phyloP scores from a whole-genome alignment of 1,140 invertebrate species.

The Onthophagus taurus region DNA sequence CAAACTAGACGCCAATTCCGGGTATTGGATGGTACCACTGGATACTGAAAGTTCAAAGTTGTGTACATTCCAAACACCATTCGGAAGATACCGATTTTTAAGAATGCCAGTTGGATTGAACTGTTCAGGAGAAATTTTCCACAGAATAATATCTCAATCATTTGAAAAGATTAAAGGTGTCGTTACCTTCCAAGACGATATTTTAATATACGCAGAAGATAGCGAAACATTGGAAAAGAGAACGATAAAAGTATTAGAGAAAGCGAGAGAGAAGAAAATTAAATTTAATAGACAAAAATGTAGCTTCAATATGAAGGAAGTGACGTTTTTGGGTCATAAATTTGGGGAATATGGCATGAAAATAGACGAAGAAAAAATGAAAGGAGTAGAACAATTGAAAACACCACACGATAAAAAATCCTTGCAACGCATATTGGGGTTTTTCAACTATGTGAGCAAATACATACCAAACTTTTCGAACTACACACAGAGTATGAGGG shows the following conservation, averaged over 20 bases:
- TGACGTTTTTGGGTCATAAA: conserved; percentile 32
- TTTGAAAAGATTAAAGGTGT: conserved; percentile 29
- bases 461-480: too few relatives aligned
- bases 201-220: conserved; percentile 26
- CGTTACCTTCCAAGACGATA: conserved; percentile 32
- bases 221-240: conserved; percentile 28
- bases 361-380: conserved; percentile 26
- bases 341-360: conserved; percentile 30
- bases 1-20: conserved; percentile 6
- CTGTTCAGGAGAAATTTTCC: conserved; percentile 30
- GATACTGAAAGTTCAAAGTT: conserved; percentile 21
- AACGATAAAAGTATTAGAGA: conserved; percentile 29
- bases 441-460: too few relatives aligned
- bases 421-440: too few relatives aligned
- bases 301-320: conserved; percentile 18
- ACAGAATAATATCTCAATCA: conserved; percentile 21
- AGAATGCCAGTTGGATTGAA: conserved; percentile 24
- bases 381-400: conserved; percentile 25
- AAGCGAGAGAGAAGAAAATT: conserved; percentile 23
- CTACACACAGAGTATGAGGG: too few relatives aligned
- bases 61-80: conserved; percentile 25
- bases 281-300: conserved; percentile 36
- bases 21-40: conserved; percentile 20
- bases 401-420: conserved; percentile 22
- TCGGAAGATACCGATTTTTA: conserved; percentile 22